Conservation (phyloP, 2,113 vertebrate genomes). For the Chitala chitala region DNA sequence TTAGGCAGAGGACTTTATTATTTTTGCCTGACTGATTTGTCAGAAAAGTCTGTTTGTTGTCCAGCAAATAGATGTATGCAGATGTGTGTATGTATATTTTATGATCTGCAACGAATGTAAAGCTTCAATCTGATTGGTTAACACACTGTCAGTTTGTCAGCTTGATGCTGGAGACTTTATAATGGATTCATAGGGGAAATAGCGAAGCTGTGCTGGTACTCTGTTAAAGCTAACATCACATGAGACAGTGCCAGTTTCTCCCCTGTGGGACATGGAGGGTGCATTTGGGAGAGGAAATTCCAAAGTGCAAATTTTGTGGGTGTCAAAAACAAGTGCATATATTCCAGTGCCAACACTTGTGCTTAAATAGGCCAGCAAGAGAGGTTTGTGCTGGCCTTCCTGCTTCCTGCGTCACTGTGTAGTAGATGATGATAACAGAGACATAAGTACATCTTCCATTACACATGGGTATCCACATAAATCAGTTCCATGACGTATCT, state of each 20-base stretch:
- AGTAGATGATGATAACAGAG: too few species aligned
- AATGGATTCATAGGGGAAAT: not conserved
- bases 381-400: not conserved
- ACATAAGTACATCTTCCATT: too few species aligned
- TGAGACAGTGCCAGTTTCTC: conserved; percentile 17
- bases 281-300: conserved; percentile 40
- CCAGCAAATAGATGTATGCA: too few species aligned
- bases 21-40: not conserved
- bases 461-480: too few species aligned
- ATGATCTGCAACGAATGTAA: not conserved
- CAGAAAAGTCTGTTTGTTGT: not conserved
- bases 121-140: not conserved
- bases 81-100: too few species aligned
- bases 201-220: not conserved
- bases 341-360: conserved; percentile 2
- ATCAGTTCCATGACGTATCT: too few species aligned
- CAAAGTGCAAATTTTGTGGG: conserved; percentile 31
- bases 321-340: conserved; percentile 30
- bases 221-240: not conserved
- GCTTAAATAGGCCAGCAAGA: conserved; percentile 14
- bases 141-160: not conserved
- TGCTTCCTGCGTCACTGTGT: not conserved
- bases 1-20: not conserved
- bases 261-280: not conserved
- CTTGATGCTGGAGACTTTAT: too few species aligned